Evolutionary conservation across 1,140 invertebrate genomes (phyloP), one percentile per base, ranked within the genome.

Genomic region (Neodiprion lecontei): DNA sequence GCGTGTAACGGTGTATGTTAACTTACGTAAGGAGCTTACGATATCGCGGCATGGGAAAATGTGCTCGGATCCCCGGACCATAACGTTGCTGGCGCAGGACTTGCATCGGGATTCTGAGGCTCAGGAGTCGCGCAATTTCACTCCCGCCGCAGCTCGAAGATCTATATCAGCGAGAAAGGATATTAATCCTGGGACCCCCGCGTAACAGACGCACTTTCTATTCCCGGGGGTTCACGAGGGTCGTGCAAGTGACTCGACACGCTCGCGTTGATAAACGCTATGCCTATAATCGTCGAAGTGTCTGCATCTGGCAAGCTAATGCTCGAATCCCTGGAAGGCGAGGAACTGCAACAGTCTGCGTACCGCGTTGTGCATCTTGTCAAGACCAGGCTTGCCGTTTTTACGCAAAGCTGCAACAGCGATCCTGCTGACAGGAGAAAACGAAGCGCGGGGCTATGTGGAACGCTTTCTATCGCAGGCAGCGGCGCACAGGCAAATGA

Each of bases 391-490:
- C 28, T 40, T 40, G 28, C 28, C 28, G 5, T 40, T 40, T 40
- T 40, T 40, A 40, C 28, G 28, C 28, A 40, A 40, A 40, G 5
- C 28, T 40, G 1, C 28, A 40, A 40, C 28, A 5, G 28, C 28
- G 28, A 40, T 40, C 28, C 28, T 40, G 28, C 28, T 3, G 28
- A 40, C 28, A 61, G 53, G 53, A 61, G 53, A 61, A 69, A 69
- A 69, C 21, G 11, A 23, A 11, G 17, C 12, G 12, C 17, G 67
- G 40, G 67, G 11, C n/a, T 69, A 69, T 69, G 67, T 69, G 67
- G 67, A 47, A 69, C 67, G 67, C 67, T 69, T 69, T 69, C 67
- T 69, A 69, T 14, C 28, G 28, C 28, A 40, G 28, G 5, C 53
- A 40, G 28, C 28, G 28, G 2, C n/a, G 67, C 67, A 69, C 11